Evolutionary conservation across 2,113 vertebrate genomes (phyloP).

Genomic region (Chitala chitala): DNA sequence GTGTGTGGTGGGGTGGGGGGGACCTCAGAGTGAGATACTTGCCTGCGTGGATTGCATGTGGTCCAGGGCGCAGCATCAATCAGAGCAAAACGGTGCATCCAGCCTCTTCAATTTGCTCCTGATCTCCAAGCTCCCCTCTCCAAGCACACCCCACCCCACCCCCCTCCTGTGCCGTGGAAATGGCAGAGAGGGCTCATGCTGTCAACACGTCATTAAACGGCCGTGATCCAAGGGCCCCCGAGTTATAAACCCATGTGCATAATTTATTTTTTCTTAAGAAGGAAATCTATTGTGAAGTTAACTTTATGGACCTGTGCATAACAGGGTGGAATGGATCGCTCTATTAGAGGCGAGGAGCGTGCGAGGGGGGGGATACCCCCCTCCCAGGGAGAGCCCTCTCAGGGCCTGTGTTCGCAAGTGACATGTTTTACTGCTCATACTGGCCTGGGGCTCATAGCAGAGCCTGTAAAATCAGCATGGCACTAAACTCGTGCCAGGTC

Average conservation of each 20-base stretch:
- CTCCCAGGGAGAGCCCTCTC: not conserved
- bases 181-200: constrained; percentile 32
- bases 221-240: constrained; percentile 34
- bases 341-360: constrained; percentile 23
- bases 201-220: constrained; percentile 36
- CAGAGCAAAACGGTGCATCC: constrained; percentile 37
- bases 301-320: constrained; percentile 34
- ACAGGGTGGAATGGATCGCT: constrained; percentile 27
- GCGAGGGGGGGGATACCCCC: constrained; percentile 13
- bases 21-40: no score
- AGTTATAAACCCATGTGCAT: constrained; percentile 45
- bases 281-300: constrained; percentile 39
- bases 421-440: constrained; percentile 1
- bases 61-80: constrained; percentile 46
- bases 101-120: constrained; percentile 44
- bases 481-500: not conserved
- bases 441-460: not conserved
- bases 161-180: constrained; percentile 15
- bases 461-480: not conserved
- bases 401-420: not conserved
- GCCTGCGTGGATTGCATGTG: constrained; percentile 36
- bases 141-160: constrained; percentile 8
- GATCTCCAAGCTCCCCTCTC: constrained; percentile 18
- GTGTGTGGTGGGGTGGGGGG: constrained; percentile 19
- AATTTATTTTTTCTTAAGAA: constrained; percentile 44